Percentiles rank a stretch among this genome's conserved stretches.
Conservation (phyloP, 2,113 vertebrate genomes). For the Phoxinus phoxinus region DNA sequence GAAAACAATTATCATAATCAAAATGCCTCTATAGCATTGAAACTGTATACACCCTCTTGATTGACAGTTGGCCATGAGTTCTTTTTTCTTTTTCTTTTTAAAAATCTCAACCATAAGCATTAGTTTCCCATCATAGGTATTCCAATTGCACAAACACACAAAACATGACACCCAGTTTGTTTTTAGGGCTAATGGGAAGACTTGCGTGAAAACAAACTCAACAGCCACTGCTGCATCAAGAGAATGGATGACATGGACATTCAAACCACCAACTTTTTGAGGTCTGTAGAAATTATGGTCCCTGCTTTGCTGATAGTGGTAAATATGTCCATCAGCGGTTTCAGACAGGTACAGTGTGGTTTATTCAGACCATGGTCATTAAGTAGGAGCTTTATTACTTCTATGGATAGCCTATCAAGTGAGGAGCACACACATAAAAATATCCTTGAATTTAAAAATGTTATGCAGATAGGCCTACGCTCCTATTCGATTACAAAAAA, state of each 20-base stretch:
- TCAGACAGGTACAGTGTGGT: conserved; percentile 39
- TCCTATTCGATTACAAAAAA: conserved; percentile 38
- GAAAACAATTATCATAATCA: conserved; percentile 44
- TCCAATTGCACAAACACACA: conserved; percentile 15
- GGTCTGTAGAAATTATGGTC: conserved; percentile 29
- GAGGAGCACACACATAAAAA: conserved; percentile 10
- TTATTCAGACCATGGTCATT: conserved; percentile 61
- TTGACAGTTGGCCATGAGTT: conserved; percentile 52
- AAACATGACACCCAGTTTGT: conserved; percentile 32
- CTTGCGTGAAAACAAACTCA: conserved; percentile 28
- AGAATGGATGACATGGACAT: conserved; percentile 55
- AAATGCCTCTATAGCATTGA: conserved; percentile 60
- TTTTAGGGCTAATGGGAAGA: conserved; percentile 3
- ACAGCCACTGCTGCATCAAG: conserved; percentile 54
- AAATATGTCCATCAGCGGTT: conserved; percentile 42
- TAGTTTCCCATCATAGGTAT: conserved; percentile 5
- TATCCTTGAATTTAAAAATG: background rate
- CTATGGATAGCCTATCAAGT: conserved; percentile 19
- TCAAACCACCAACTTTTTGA: conserved; percentile 43
- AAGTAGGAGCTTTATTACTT: conserved; percentile 52
- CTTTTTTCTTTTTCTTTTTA: conserved; percentile 6
- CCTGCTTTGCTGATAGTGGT: conserved; percentile 26
- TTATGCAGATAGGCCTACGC: background rate
- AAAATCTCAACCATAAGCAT: background rate
- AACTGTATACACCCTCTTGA: conserved; percentile 58